Base-by-base conservation (phyloP, 1,140 invertebrate genomes). In the Chymomyza costata region DNA sequence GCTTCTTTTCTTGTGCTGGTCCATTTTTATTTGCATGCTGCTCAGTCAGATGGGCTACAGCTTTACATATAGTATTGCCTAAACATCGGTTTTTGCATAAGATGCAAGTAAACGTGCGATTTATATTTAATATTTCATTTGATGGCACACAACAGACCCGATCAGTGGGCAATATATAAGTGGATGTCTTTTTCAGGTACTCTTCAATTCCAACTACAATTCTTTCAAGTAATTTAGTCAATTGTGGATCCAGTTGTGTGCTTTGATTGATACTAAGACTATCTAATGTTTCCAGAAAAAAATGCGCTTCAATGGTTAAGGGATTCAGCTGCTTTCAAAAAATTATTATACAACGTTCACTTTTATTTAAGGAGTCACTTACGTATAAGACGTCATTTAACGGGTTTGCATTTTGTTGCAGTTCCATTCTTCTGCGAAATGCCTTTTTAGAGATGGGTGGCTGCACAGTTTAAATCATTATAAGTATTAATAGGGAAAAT, bases 161-260 rank as follows among this genome's bases (percentile, higher is more conserved):
- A 6, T 49, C 46, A 1, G 61, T 59, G 2, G 63, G 40, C 6
- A 61, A 6, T 18, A 84, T 66, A 30, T 61, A 64, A 3, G 44
- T 51, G 2, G 68, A 62, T 8, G 64, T 74, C 28, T 63, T 47
- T 18, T 83, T 64, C 30, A 83, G 32, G 40, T 78, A 83, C 2
- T 47, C 57, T 28, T 84, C 67, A 17, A 84, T 82, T 1, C 64
- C 74, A 14, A 48, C 16, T 14, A 83, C 56, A 41, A 83, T 68
- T 2, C 71, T 58, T 40, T 73, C 64, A 6, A 83, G 47, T 0
- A 65, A 37, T 16, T 65, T 43, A 3, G 59, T 37, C 15, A 83
- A 53, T 17, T 63, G 37, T n/a, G 59, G 58, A 63, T 83, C 81
- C 45, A 73, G 37, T 47, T 78, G 59, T 5, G 51, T 31, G 10